Evolutionary conservation across 2,113 vertebrate genomes (phyloP).

Genomic region (Falcunculus frontatus): DNA sequence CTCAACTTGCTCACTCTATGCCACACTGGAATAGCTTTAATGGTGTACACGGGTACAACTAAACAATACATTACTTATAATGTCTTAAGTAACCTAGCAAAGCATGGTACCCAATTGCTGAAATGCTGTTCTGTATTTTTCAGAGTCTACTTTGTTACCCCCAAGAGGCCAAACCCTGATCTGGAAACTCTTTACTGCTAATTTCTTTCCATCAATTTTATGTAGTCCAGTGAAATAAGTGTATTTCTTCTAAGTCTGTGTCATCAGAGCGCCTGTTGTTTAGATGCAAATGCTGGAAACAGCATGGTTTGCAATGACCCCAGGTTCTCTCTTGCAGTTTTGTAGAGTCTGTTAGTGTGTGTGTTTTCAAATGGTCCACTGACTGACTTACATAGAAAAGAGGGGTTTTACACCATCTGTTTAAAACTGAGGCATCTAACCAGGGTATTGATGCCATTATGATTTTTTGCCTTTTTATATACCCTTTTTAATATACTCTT

Average conservation of each 20-base stretch:
- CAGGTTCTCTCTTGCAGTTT: neutral
- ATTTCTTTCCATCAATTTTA: slow-evolving; percentile 68
- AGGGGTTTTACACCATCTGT: neutral
- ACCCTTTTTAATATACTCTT: too few relatives aligned
- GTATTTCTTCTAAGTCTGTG: slow-evolving; percentile 2
- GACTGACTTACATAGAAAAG: neutral
- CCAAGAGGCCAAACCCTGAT: slow-evolving; percentile 56
- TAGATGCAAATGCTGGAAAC: slow-evolving; percentile 46
- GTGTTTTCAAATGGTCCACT: neutral
- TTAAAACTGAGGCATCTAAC: neutral
- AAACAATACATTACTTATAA: slow-evolving; percentile 71
- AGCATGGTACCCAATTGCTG: slow-evolving; percentile 55
- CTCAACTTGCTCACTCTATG: slow-evolving; percentile 58
- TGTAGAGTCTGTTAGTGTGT: neutral
- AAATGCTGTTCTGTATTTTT: slow-evolving; percentile 52
- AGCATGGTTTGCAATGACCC: slow-evolving; percentile 2
- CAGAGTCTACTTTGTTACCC: slow-evolving; percentile 64
- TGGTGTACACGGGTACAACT: slow-evolving; percentile 52
- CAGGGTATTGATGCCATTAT: too few relatives aligned
- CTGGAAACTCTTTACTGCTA: slow-evolving; percentile 62
- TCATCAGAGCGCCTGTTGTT: slow-evolving; percentile 21
- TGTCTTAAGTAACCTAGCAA: slow-evolving; percentile 69
- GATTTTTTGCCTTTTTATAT: too few relatives aligned
- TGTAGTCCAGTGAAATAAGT: slow-evolving; percentile 44
- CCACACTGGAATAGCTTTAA: slow-evolving; percentile 73